Base-by-base conservation (phyloP, 2,888 invertebrate genomes). In the Agrochola litura region DNA sequence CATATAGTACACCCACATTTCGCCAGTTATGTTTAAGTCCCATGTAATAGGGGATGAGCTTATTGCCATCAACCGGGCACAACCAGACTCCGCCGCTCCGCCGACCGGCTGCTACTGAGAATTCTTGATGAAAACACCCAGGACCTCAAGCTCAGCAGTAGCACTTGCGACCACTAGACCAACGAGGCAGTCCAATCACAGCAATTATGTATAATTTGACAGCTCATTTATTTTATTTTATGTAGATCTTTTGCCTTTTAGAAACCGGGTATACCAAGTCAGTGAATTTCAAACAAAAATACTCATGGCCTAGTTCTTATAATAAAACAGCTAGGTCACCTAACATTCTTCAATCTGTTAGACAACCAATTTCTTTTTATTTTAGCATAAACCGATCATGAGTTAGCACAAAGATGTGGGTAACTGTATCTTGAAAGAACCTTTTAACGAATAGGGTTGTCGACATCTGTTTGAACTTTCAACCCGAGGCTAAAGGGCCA, bases 331-430 rank as follows among this genome's bases (percentile, higher is more conserved):
- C 2, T 56, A 56, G 56, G 30, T 63, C 54, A 56, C 16, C n/a
- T 41, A 10, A 56, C 22, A 46, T 49, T 46, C 49, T 43, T 43
- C 49, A n/a, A 56, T n/a, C 19, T 70, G n/a, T 6, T 67, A 70
- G 41, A 65, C 43, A 79, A 22, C 68, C 70, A 56, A 76, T 74
- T 70, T 63, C 82, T 81, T 89, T 72, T 66, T 60, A 82, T 82
- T 89, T 88, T 76, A 74, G 79, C 85, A 85, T 89, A 89, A 90
- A 89, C 74, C 83, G 79, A 88, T 88, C 86, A 84, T 72, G 70
- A 79, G 68, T 61, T 68, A 79, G 81, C 84, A 82, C 82, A 86
- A 76, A 89, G 82, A 85, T 75, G 79, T 79, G 80, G 83, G 89
- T 84, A 86, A 90, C 37, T 69, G 56, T 56, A 14, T 86, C 83